Evolutionary conservation across 2,113 vertebrate species (phyloP).

Genomic region (Macquaria australasica): DNA sequence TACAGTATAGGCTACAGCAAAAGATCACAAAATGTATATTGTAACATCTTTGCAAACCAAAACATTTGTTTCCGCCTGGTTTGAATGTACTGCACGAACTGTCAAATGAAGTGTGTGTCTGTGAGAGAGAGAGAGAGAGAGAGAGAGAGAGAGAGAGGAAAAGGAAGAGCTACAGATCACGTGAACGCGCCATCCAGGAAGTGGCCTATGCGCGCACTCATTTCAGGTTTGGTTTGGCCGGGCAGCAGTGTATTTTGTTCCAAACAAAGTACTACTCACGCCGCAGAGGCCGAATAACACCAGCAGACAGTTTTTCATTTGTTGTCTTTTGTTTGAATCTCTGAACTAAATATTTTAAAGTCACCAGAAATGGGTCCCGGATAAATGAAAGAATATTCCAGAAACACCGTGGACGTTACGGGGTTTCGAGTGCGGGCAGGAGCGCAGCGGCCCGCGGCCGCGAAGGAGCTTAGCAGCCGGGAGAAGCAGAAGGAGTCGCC

Average conservation of each 20-base stretch:
- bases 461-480: constrained; percentile 68
- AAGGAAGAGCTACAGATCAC: constrained; percentile 40
- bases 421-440: constrained; percentile 52
- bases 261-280: constrained; percentile 62
- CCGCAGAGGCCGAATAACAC: constrained; percentile 49
- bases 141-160: background rate
- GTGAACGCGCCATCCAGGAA: constrained; percentile 72
- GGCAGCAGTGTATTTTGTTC: constrained; percentile 69
- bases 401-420: constrained; percentile 68
- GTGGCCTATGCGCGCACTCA: constrained; percentile 30
- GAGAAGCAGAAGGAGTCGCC: constrained; percentile 50
- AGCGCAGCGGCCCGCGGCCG: constrained; percentile 73
- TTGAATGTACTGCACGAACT: background rate
- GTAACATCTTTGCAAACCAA: background rate
- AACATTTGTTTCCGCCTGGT: background rate
- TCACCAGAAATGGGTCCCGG: constrained; percentile 79
- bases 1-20: background rate
- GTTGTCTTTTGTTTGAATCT: background rate
- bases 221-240: constrained; percentile 44
- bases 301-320: background rate
- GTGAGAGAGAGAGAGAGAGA: background rate
- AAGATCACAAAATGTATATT: background rate
- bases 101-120: background rate
- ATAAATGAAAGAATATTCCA: constrained; percentile 74
- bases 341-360: background rate